Evolutionary conservation across 2,797 vertebrate genomes (phyloP).

Genomic region (Sus cebifrons): DNA sequence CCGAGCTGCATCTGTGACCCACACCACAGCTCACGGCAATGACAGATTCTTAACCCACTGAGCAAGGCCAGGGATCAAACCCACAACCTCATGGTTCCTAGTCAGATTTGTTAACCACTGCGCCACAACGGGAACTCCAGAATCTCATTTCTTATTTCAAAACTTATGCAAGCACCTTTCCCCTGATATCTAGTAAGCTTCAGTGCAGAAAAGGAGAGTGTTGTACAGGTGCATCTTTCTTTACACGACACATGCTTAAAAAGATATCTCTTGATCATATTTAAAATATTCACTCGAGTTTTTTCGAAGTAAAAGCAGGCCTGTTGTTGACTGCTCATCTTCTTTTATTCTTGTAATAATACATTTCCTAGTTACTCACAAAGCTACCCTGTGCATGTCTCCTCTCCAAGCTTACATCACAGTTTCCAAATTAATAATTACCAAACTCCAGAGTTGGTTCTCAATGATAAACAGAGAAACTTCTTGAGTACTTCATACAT

Average conservation of each 20-base stretch:
- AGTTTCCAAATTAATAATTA: conserved; percentile 34
- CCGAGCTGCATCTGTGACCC: too few relatives aligned
- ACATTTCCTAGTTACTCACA: background rate
- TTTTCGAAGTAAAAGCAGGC: conserved; percentile 26
- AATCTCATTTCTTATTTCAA: conserved; percentile 52
- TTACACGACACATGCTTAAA: conserved; percentile 19
- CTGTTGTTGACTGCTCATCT: background rate
- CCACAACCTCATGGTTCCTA: too few relatives aligned
- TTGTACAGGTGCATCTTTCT: background rate
- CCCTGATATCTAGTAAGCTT: conserved; percentile 9
- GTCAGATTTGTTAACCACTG: too few relatives aligned
- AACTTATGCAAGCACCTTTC: background rate
- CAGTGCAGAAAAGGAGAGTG: background rate
- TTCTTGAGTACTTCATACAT: background rate
- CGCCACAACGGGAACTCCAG: too few relatives aligned
- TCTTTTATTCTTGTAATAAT: conserved; percentile 50
- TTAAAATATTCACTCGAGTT: conserved; percentile 41
- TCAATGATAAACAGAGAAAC: conserved; percentile 34
- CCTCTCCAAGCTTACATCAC: conserved; percentile 39
- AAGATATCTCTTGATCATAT: background rate
- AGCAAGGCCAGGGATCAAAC: too few relatives aligned
- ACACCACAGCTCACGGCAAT: too few relatives aligned
- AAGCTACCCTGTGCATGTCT: background rate
- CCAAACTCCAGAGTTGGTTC: conserved; percentile 1
- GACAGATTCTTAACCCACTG: too few relatives aligned